Conservation (phyloP, 2,113 vertebrate species). For the Triplophysa tibetana region DNA sequence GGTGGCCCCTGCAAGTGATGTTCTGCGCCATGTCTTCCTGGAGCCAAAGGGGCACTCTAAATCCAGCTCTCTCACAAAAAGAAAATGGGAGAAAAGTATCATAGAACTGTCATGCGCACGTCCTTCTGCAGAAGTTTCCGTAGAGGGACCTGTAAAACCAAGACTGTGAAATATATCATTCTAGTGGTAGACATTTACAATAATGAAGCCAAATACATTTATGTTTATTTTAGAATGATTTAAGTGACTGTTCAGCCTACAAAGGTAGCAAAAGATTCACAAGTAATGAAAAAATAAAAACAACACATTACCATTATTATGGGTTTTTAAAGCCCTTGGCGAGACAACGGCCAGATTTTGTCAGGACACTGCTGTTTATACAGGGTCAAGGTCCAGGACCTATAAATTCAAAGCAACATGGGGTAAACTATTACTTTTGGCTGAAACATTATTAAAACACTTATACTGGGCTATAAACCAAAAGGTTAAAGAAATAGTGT, state of each 20-base stretch:
- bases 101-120: background rate
- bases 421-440: slow-evolving; percentile 59
- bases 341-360: slow-evolving; percentile 7
- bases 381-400: slow-evolving; percentile 20
- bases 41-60: slow-evolving; percentile 6
- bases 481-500: slow-evolving; percentile 61
- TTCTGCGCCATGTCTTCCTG: slow-evolving; percentile 29
- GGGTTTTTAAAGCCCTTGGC: background rate
- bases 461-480: slow-evolving; percentile 42
- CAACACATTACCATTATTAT: background rate
- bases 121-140: background rate
- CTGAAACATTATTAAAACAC: slow-evolving; percentile 38
- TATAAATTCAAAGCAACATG: slow-evolving; percentile 28
- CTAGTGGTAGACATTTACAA: background rate
- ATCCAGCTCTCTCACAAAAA: background rate
- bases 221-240: no score
- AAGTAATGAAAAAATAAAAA: background rate
- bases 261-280: background rate
- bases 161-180: background rate
- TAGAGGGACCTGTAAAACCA: background rate
- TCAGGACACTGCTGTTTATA: slow-evolving; percentile 14
- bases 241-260: background rate
- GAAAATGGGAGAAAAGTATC: background rate
- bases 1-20: slow-evolving; percentile 31
- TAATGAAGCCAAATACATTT: background rate